Percentiles rank a stretch among this genome's conserved stretches.
phyloP scores from a whole-genome alignment of 2,888 invertebrate genomes.

The Agapostemon virescens region DNA sequence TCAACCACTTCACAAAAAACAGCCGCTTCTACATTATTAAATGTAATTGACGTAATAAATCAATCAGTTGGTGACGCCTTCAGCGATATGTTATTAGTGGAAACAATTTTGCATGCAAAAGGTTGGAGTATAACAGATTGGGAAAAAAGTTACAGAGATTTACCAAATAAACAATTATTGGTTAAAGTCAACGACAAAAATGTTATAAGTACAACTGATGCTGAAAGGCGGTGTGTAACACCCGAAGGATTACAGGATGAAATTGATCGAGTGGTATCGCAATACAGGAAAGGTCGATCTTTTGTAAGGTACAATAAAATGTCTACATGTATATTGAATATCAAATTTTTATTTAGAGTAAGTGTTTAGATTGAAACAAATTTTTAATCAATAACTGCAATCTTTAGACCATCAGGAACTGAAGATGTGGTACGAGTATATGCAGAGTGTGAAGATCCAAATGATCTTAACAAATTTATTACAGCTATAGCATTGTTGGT shows the following conservation, averaged over 20 bases:
- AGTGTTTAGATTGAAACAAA: neutral
- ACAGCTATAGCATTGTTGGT: constrained; percentile 89
- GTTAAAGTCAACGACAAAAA: constrained; percentile 93
- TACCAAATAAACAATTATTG: constrained; percentile 94
- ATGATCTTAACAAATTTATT: constrained; percentile 87
- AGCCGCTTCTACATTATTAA: constrained; percentile 85
- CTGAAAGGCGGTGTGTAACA: constrained; percentile 90
- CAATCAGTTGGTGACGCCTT: constrained; percentile 98
- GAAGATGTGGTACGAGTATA: constrained; percentile 98
- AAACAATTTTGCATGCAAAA: constrained; percentile 91
- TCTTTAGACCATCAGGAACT: constrained; percentile 92
- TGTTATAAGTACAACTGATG: constrained; percentile 92
- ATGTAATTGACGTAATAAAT: constrained; percentile 92
- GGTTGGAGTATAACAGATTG: constrained; percentile 91
- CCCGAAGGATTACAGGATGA: constrained; percentile 92
- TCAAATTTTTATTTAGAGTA: neutral
- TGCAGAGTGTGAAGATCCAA: constrained; percentile 92
- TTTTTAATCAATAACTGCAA: neutral
- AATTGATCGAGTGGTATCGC: constrained; percentile 87
- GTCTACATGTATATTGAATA: neutral
- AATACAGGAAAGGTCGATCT: constrained; percentile 88
- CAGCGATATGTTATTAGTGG: constrained; percentile 96
- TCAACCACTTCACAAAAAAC: constrained; percentile 51
- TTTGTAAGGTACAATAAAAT: constrained; percentile 88
- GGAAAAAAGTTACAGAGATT: constrained; percentile 90